phyloP scores from a whole-genome alignment of 2,797 vertebrate genomes.

The Rhabdomys pumilio region DNA sequence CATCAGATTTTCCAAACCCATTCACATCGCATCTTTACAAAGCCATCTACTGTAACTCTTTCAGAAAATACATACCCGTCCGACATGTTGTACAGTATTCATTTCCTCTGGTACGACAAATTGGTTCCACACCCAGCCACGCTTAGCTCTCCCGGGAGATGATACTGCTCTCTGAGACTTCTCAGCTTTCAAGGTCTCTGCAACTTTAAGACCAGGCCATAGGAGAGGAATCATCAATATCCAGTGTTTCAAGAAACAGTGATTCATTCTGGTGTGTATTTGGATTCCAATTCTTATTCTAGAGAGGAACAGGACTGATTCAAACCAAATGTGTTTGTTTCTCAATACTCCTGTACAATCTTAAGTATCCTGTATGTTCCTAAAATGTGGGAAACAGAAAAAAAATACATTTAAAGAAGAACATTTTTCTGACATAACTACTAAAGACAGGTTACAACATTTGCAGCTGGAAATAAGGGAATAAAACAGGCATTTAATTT shows the following conservation, averaged over 20 bases:
- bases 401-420: constrained; percentile 36
- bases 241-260: constrained; percentile 24
- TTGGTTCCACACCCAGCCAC: constrained; percentile 94
- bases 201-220: constrained; percentile 62
- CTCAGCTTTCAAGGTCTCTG: rapidly evolving
- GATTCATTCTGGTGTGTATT: constrained; percentile 83
- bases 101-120: constrained; percentile 95
- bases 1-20: not conserved
- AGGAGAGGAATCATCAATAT: constrained; percentile 78
- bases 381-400: constrained; percentile 71
- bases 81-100: constrained; percentile 89
- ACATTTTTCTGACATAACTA: constrained; percentile 65
- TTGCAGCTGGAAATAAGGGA: constrained; percentile 27
- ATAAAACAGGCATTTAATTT: constrained; percentile 83
- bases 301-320: constrained; percentile 59
- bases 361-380: constrained; percentile 34
- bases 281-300: constrained; percentile 71
- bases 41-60: not conserved
- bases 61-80: constrained; percentile 92
- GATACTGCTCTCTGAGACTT: not conserved
- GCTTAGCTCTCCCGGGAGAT: constrained; percentile 85
- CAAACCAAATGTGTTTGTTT: constrained; percentile 50
- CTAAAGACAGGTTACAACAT: constrained; percentile 30
- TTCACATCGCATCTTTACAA: not conserved
- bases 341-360: constrained; percentile 2